Evolutionary conservation across 2,888 invertebrate genomes (phyloP).

Genomic region (Clusia tigrina): DNA sequence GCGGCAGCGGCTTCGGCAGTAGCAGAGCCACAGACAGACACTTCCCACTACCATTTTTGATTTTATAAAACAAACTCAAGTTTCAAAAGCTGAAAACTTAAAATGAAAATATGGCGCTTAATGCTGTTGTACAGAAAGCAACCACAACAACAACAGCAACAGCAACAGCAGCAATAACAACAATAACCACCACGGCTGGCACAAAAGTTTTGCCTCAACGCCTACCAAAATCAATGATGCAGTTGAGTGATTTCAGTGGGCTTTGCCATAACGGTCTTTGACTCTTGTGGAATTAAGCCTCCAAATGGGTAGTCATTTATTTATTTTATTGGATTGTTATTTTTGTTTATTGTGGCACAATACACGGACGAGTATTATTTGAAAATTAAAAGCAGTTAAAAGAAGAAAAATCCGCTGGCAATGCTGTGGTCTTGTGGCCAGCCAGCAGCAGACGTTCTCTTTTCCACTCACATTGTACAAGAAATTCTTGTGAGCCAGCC

Average conservation of each 20-base stretch:
- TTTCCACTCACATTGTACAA: background rate
- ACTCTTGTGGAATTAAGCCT: background rate
- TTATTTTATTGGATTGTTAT: background rate
- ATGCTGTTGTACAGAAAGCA: background rate
- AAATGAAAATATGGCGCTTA: slow-evolving; percentile 1
- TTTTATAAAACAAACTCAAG: background rate
- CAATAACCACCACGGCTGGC: background rate
- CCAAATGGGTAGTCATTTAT: background rate
- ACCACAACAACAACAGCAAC: no score
- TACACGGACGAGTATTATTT: background rate
- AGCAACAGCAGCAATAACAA: no score
- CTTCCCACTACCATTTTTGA: slow-evolving; percentile 26
- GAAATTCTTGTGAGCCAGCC: background rate
- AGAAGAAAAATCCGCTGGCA: background rate
- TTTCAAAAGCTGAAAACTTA: background rate
- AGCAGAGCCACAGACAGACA: slow-evolving; percentile 17
- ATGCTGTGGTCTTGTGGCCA: background rate
- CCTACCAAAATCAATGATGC: slow-evolving; percentile 32
- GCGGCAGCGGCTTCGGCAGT: slow-evolving; percentile 7
- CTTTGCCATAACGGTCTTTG: background rate
- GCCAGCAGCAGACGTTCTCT: no score
- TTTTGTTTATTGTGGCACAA: background rate
- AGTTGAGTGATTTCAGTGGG: slow-evolving; percentile 25
- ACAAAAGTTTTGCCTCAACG: slow-evolving; percentile 12
- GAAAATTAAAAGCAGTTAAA: background rate